Evolutionary conservation across 2,797 vertebrate species (phyloP).

Genomic region (Chiroxiphia lanceolata): DNA sequence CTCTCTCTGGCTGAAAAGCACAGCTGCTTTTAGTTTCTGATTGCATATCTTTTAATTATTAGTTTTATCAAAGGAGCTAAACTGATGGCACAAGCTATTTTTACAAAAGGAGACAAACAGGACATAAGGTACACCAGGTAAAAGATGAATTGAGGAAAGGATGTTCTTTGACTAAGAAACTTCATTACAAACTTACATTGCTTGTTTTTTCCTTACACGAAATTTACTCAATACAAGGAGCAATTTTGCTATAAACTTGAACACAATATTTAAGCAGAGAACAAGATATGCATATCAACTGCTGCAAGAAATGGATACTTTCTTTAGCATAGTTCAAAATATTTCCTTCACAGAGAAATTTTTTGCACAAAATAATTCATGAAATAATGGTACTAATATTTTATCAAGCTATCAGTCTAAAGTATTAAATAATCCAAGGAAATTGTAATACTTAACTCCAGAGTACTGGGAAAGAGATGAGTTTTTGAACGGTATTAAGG

Average conservation of each 20-base stretch:
- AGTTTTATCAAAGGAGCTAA: slow-evolving; percentile 25
- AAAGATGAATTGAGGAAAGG: background rate
- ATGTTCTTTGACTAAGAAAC: background rate
- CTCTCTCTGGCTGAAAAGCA: background rate
- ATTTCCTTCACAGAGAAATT: background rate
- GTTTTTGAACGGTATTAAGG: background rate
- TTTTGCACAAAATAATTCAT: background rate
- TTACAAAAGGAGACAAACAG: slow-evolving; percentile 6
- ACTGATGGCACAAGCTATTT: background rate
- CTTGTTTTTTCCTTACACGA: background rate
- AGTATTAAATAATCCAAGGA: background rate
- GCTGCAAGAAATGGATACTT: background rate
- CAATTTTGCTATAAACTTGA: background rate
- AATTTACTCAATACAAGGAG: background rate
- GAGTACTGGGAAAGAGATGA: background rate
- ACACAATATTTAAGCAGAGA: background rate
- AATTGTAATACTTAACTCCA: background rate
- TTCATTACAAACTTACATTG: background rate
- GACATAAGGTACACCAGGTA: background rate
- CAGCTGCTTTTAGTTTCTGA: background rate
- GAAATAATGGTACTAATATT: background rate
- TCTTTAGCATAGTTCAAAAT: background rate
- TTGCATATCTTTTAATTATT: background rate
- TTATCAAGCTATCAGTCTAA: background rate
- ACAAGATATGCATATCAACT: background rate